These are phyloP conservation scores for Cynocephalus volans DNA, from an alignment of 2,113 vertebrate genomes.

Conservation along the genomic window DNA sequence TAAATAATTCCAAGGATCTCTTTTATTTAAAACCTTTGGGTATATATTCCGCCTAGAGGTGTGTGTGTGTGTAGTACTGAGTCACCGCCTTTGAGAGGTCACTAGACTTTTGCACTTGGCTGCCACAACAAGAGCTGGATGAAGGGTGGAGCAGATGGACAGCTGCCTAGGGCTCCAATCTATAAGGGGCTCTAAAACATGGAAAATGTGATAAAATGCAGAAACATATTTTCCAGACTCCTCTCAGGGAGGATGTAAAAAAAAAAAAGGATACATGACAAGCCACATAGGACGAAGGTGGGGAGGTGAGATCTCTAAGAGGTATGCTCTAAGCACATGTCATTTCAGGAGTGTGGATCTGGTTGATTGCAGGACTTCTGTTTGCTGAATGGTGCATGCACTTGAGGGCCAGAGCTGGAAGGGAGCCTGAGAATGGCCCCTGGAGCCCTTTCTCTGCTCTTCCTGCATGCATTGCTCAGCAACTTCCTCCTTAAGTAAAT, in stretches of 20 bases:
- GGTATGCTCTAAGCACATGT: too few species aligned
- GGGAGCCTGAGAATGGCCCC: not conserved
- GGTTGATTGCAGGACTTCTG: not conserved
- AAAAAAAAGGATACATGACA: not conserved
- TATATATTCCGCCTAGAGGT: not conserved
- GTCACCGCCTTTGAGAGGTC: not conserved
- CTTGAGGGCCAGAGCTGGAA: too few species aligned
- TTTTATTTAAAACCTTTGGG: not conserved
- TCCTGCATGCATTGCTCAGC: not conserved
- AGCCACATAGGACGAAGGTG: not conserved
- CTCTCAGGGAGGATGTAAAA: not conserved
- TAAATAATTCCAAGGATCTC: not conserved
- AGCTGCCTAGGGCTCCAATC: not conserved
- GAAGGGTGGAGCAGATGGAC: accelerated
- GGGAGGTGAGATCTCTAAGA: not conserved
- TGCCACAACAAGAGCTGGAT: not conserved
- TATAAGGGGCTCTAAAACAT: not conserved
- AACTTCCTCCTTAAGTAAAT: not conserved
- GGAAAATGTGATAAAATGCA: not conserved
- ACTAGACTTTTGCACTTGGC: not conserved
- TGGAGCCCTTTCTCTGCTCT: not conserved
- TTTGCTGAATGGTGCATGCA: not conserved
- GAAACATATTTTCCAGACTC: not conserved
- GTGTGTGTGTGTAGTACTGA: not conserved
- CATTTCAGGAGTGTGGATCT: not conserved